Evolutionary conservation across 2,888 invertebrate genomes (phyloP).

Genomic region (Holacanthella duospinosa): DNA sequence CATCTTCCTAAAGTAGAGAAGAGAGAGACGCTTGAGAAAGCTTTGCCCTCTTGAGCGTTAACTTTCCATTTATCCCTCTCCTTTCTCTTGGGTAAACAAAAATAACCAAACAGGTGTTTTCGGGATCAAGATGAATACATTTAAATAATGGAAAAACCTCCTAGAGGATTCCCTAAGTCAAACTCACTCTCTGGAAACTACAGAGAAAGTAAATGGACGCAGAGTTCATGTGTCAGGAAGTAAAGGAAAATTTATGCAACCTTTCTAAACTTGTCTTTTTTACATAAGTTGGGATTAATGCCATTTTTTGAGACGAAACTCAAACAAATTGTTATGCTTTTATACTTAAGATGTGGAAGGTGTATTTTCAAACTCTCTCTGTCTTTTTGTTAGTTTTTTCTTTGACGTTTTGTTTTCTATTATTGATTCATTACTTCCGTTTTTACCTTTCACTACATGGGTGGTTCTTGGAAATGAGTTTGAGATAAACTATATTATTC

Average conservation of each 20-base stretch:
- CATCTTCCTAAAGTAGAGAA: neutral
- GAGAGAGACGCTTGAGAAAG: conserved; percentile 4
- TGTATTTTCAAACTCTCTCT: too few species aligned
- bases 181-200: neutral
- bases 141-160: neutral
- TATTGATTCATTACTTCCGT: too few species aligned
- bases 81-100: conserved; percentile 12
- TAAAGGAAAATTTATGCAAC: neutral
- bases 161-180: neutral
- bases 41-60: conserved; percentile 6
- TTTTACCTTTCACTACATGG: too few species aligned
- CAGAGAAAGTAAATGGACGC: too few species aligned
- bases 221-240: too few species aligned
- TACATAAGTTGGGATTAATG: neutral
- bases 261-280: neutral
- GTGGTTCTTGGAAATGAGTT: too few species aligned
- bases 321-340: too few species aligned
- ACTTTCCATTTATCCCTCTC: conserved; percentile 2
- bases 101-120: conserved; percentile 15
- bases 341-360: too few species aligned
- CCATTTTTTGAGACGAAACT: neutral
- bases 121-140: neutral
- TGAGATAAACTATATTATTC: too few species aligned
- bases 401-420: too few species aligned
- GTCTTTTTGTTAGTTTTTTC: too few species aligned